Evolutionary conservation across 2,888 invertebrate genomes (phyloP).

Genomic region (Acrocyrtus sp.): DNA sequence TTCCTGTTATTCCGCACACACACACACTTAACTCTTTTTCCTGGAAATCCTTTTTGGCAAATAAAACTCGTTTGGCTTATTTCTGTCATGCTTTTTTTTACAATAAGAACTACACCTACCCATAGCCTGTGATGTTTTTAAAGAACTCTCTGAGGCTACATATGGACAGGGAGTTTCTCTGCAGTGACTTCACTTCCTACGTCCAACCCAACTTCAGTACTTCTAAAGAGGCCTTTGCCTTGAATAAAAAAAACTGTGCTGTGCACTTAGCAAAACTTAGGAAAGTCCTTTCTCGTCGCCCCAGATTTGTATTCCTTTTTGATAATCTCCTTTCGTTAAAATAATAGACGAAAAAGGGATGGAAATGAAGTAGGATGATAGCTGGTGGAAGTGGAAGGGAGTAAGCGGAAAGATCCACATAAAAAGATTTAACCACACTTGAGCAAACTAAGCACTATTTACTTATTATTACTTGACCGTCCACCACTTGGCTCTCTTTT

Average conservation of each 20-base stretch:
- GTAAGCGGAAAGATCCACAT: not conserved
- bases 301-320: not conserved
- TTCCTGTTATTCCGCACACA: conserved; percentile 1
- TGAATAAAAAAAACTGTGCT: not conserved
- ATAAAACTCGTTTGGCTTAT: conserved; percentile 13
- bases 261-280: not conserved
- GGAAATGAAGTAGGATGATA: no score
- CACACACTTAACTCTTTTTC: not conserved
- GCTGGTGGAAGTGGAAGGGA: not conserved
- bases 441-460: no score
- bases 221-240: not conserved
- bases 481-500: no score
- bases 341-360: no score
- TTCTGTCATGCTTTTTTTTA: conserved; percentile 4
- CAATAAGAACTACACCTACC: no score
- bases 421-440: not conserved
- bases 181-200: no score
- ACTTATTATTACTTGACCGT: not conserved
- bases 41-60: conserved; percentile 10
- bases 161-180: no score
- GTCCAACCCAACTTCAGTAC: not conserved
- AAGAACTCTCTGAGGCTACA: not conserved
- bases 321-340: not conserved
- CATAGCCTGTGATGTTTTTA: not conserved
- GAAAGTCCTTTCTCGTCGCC: no score